Evolutionary conservation across 2,113 vertebrate genomes (phyloP), one percentile per base, ranked within the genome.

Genomic region (Polypterus bichir): DNA sequence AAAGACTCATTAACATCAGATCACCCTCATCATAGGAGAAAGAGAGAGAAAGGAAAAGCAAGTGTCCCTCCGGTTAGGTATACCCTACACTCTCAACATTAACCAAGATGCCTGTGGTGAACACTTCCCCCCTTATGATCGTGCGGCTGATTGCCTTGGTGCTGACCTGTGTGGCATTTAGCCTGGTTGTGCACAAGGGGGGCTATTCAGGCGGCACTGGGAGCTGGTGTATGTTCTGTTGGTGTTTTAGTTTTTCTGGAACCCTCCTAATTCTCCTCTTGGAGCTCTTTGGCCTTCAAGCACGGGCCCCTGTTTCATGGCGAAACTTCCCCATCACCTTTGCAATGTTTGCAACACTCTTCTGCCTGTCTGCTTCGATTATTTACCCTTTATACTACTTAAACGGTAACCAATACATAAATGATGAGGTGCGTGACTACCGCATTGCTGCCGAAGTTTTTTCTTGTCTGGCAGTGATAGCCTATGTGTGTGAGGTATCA

Each of bases 261-360:
- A 89, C 88, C 1, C 72, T 92, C 4, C 49, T 94, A 7, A 81
- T 94, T 57, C 56, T 94, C 53, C 64, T 92, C 45, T 82, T 93
- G 62, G 92, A 93, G 78, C 62, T 92, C 7, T 79, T 76, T 0
- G 87, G 86, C 1, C 71, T 92, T 9, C 90, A 92, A 77, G 49
- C 77, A 0, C 83, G 81, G 8, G 85, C 72, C 9, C 90, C 89
- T 0, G 73, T 94, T 49, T 93, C 91, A 62, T 94, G 92, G 92
- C 85, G 84, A 63, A 93, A 93, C 78, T 92, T 94, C 74, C 83
- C 92, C 64, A 93, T 93, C 77, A 92, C 92, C 4, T 92, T 82
- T 0, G 92, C 91, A 65, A 91, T 86, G 74, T 92, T 90, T 1
- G 87, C 91, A 0, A 80, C 85, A 27, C 81, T 94, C 48, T 81